These are phyloP conservation scores for Hylaeus volcanicus DNA, from an alignment of 1,140 invertebrate genomes.

Conservation along the genomic window DNA sequence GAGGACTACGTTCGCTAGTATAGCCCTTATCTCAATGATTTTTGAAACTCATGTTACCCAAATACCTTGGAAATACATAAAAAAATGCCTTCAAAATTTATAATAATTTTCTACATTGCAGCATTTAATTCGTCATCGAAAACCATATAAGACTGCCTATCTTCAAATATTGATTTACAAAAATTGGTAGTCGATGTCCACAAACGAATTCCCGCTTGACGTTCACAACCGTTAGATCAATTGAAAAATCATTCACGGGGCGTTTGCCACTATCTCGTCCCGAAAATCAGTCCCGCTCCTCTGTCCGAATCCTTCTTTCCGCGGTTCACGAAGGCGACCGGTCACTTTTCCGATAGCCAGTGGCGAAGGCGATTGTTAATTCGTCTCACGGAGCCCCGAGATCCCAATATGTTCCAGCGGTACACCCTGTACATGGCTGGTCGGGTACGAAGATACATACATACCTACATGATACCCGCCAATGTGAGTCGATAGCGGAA, in stretches of 20 bases:
- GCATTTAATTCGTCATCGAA: too few relatives aligned
- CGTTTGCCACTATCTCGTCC: not conserved
- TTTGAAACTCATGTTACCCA: too few relatives aligned
- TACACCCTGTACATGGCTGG: constrained; percentile 73
- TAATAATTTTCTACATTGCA: too few relatives aligned
- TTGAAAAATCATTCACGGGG: constrained; percentile 3
- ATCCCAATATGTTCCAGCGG: constrained; percentile 67
- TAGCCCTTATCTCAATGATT: too few relatives aligned
- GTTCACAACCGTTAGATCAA: not conserved
- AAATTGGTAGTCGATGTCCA: too few relatives aligned
- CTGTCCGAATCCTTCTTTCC: too few relatives aligned
- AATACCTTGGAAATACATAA: too few relatives aligned
- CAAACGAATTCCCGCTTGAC: too few relatives aligned
- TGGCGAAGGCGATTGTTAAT: constrained; percentile 48
- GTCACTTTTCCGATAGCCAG: constrained; percentile 12
- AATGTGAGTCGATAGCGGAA: constrained; percentile 75
- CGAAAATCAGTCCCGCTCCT: not conserved
- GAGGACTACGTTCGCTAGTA: too few relatives aligned
- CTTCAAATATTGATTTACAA: too few relatives aligned
- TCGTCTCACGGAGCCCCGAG: constrained; percentile 62
- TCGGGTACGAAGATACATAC: constrained; percentile 70
- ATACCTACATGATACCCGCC: constrained; percentile 73
- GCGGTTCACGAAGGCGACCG: not conserved
- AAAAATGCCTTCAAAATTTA: too few relatives aligned
- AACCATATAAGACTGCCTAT: too few relatives aligned